Conservation (phyloP, 2,888 invertebrate species). For the Calephelis perditalis region DNA sequence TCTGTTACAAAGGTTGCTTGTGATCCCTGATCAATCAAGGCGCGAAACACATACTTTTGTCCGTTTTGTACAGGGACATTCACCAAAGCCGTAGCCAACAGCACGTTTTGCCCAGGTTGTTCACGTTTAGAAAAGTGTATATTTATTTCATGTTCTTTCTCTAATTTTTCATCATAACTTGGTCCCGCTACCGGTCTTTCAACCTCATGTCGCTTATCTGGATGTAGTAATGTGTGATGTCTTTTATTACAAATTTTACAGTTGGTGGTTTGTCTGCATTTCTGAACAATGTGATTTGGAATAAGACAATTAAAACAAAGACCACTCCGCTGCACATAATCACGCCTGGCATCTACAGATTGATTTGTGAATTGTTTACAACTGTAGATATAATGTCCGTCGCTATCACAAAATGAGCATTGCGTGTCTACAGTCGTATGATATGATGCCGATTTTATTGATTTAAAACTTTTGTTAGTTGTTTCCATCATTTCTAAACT, state of each 20-base stretch:
- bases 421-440: too few species aligned
- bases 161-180: neutral
- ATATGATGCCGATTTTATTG: too few species aligned
- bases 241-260: conserved; percentile 25
- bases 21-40: conserved; percentile 32
- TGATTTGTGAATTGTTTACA: conserved; percentile 23
- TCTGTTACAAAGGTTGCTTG: conserved; percentile 33
- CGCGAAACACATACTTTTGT: conserved; percentile 18
- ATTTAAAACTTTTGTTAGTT: too few species aligned
- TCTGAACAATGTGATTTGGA: conserved; percentile 21
- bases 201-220: neutral
- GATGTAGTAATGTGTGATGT: conserved; percentile 26
- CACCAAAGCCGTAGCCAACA: conserved; percentile 26
- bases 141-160: conserved; percentile 1
- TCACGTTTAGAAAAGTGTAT: neutral
- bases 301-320: conserved; percentile 25
- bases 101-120: conserved; percentile 15
- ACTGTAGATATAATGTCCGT: neutral
- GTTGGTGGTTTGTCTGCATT: conserved; percentile 21
- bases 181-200: neutral
- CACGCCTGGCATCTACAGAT: conserved; percentile 14
- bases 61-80: conserved; percentile 20
- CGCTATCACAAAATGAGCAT: too few species aligned
- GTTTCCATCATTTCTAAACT: too few species aligned
- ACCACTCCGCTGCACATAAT: conserved; percentile 18